Evolutionary conservation across 2,797 vertebrate species (phyloP), one percentile per base, ranked within the genome.

Genomic region (Sarcoramphus papa): DNA sequence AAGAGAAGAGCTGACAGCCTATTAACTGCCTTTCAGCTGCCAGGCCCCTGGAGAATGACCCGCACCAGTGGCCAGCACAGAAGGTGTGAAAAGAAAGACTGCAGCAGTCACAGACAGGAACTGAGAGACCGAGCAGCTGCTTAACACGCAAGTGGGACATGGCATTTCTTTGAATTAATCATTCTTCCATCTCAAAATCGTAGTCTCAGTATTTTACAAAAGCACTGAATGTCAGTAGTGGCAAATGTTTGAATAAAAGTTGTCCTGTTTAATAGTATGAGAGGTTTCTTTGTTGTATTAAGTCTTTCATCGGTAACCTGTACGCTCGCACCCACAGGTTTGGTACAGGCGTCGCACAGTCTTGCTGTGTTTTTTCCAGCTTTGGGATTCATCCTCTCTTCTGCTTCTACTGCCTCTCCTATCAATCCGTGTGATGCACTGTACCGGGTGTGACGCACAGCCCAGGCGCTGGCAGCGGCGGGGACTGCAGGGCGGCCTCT

Each of bases 391-490:
- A 76, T 41, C 30, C 25, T 40, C 28, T 48, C 7, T 60, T 60
- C 72, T 51, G 40, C 25, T 75, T 3, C 0, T 27, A 18, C 17
- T 27, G 12, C 23, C 31, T 73, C 47, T 70, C 62, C 17, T 20
- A 47, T 24, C 68, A 43, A 2, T 22, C 35, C 11, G 3, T 1
- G 9, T 65, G n/a, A 74, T 20, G 35, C 1, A 45, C 18, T 24
- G 33, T 28, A 60, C 20, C 4, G 2, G 27, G 8, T 28, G 15
- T 12, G 30, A 37, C 37, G 37, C 37, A 37, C 37, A 37, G 33
- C 15, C 45, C 41, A 50, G 48, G 22, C 0, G 2, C 35, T 43
- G 69, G 33, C 21, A 50, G 33, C 0, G 0, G 12, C 4, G 2
- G 30, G 9, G 35, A 8, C 23, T 69, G 64, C 68, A 65, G 50